phyloP scores from a whole-genome alignment of 2,888 invertebrate species.

The Oxytorus armatus region DNA sequence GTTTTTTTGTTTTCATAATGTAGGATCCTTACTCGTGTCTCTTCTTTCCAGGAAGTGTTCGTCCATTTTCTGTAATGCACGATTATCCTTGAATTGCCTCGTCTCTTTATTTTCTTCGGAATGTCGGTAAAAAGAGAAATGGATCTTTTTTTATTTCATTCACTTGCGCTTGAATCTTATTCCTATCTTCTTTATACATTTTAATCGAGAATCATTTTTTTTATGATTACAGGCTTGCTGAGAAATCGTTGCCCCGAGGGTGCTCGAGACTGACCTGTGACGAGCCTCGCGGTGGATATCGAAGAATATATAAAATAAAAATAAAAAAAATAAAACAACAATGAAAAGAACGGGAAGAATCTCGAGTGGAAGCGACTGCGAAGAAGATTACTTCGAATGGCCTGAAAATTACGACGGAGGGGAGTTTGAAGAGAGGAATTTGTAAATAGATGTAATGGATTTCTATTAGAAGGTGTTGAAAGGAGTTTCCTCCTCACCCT shows the following conservation, averaged over 20 bases:
- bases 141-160: too few relatives aligned
- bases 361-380: conserved; percentile 22
- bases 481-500: neutral
- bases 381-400: conserved; percentile 13
- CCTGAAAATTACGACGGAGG: conserved; percentile 16
- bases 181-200: neutral
- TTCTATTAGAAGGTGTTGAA: conserved; percentile 17
- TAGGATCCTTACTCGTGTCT: too few relatives aligned
- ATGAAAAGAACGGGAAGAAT: conserved; percentile 20
- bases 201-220: conserved; percentile 19
- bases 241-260: conserved; percentile 75
- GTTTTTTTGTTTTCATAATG: too few relatives aligned
- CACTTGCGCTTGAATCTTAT: too few relatives aligned
- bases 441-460: conserved; percentile 59
- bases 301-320: conserved; percentile 20
- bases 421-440: conserved; percentile 10
- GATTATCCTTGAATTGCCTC: too few relatives aligned
- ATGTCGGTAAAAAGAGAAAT: too few relatives aligned
- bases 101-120: too few relatives aligned
- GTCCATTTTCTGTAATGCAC: too few relatives aligned
- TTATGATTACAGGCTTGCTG: conserved; percentile 78
- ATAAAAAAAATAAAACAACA: conserved; percentile 30
- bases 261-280: conserved; percentile 77
- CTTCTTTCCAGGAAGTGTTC: too few relatives aligned
- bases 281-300: conserved; percentile 67